Percentiles rank a stretch among this genome's conserved stretches.
Evolutionary conservation across 2,797 vertebrate species (phyloP).

Genomic region (Danio choprae): DNA sequence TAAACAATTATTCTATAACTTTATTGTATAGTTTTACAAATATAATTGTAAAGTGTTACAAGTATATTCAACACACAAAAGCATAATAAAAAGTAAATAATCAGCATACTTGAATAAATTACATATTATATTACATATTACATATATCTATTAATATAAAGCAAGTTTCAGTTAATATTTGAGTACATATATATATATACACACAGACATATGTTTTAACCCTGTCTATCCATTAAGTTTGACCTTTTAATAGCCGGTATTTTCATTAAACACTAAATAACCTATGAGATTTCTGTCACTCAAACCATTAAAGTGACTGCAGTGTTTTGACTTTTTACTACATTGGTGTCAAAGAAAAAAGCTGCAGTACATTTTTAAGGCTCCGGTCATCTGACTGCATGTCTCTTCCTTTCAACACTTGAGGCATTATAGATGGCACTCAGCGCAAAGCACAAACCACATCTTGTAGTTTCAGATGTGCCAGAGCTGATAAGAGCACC

Average conservation of each 20-base stretch:
- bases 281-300: neutral
- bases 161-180: no score
- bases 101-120: no score
- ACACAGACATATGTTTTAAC: no score
- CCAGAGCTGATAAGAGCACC: constrained; percentile 60
- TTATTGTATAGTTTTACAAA: no score
- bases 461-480: constrained; percentile 40
- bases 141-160: no score
- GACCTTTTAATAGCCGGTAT: neutral
- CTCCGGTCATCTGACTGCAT: constrained; percentile 38
- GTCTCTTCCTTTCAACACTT: constrained; percentile 32
- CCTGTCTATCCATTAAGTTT: neutral
- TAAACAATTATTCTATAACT: no score
- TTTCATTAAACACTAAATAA: neutral
- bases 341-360: constrained; percentile 16
- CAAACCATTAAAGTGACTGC: neutral
- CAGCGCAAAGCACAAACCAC: constrained; percentile 38
- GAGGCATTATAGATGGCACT: constrained; percentile 38
- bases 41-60: no score
- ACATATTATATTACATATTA: no score
- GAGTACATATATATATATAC: no score
- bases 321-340: constrained; percentile 23
- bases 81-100: no score
- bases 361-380: constrained; percentile 1
- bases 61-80: no score